Percentiles rank a stretch among this genome's conserved stretches.
Conservation (phyloP, 35 echinoderm and acorn worm species). For the Diadema setosum region DNA sequence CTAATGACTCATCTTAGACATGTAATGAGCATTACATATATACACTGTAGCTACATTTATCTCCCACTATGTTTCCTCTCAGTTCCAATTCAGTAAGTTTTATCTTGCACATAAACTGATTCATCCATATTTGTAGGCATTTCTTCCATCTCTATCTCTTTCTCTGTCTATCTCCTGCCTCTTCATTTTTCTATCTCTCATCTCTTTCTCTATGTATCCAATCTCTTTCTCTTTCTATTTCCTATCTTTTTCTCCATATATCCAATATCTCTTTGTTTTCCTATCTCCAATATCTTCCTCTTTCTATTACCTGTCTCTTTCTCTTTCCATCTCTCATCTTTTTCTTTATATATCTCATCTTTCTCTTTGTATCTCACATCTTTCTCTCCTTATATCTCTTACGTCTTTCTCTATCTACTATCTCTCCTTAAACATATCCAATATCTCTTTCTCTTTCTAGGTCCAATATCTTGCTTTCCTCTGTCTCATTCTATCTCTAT, state of each 20-base stretch:
- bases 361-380: too few relatives aligned
- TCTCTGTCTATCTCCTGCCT: neutral
- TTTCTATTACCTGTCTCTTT: neutral
- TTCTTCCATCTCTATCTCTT: neutral
- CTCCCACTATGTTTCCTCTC: too few relatives aligned
- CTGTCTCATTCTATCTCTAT: neutral
- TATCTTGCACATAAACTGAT: neutral
- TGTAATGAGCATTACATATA: too few relatives aligned
- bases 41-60: too few relatives aligned
- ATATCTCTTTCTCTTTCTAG: neutral
- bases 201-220: neutral
- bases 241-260: neutral
- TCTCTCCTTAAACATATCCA: too few relatives aligned
- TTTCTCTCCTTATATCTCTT: neutral
- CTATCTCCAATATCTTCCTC: neutral
- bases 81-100: too few relatives aligned
- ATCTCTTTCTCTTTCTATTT: neutral
- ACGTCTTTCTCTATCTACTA: neutral
- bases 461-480: neutral
- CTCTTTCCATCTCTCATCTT: neutral
- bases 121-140: too few relatives aligned
- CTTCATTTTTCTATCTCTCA: neutral
- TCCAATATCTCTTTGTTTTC: neutral
- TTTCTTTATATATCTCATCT: neutral
- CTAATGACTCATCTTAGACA: too few relatives aligned